A percentile compares a stretch with the other conserved stretches of the same genome.
These are phyloP conservation scores for Sinonovacula constricta DNA, from an alignment of 1,140 invertebrate genomes.

Conservation along the genomic window DNA sequence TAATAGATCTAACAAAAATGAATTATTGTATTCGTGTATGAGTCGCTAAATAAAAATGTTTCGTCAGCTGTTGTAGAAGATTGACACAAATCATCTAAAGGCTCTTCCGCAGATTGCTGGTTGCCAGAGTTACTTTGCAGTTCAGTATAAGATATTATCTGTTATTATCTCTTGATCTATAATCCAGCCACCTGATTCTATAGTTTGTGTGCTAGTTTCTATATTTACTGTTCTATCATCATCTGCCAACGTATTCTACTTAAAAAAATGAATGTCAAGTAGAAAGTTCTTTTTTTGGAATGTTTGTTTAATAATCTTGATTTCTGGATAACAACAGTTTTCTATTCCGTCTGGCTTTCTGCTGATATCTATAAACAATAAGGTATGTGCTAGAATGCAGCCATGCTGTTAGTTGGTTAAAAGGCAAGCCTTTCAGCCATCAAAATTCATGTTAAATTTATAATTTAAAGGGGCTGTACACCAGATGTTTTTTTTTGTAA, in stretches of 20 bases:
- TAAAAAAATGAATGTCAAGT: not conserved
- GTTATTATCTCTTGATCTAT: not conserved
- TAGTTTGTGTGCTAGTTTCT: too few species aligned
- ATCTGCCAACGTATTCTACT: not conserved
- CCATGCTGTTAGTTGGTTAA: too few species aligned
- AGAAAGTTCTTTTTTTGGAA: not conserved
- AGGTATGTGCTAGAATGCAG: too few species aligned
- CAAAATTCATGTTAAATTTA: too few species aligned
- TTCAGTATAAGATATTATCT: not conserved
- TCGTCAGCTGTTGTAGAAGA: not conserved
- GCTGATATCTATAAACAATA: not conserved
- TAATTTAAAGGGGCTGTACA: too few species aligned
- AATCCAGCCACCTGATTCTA: too few species aligned
- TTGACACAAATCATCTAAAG: not conserved
- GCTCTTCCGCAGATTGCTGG: not conserved
- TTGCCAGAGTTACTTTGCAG: not conserved
- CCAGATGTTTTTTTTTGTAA: too few species aligned
- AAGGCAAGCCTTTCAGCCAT: too few species aligned
- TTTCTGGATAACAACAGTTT: not conserved
- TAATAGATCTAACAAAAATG: not conserved
- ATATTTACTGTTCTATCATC: not conserved
- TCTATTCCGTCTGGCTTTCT: not conserved
- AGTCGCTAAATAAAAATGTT: not conserved
- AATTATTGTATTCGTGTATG: not conserved
- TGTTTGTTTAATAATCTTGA: not conserved